Evolutionary conservation across 1,140 invertebrate genomes (phyloP).

Genomic region (Manduca sexta): DNA sequence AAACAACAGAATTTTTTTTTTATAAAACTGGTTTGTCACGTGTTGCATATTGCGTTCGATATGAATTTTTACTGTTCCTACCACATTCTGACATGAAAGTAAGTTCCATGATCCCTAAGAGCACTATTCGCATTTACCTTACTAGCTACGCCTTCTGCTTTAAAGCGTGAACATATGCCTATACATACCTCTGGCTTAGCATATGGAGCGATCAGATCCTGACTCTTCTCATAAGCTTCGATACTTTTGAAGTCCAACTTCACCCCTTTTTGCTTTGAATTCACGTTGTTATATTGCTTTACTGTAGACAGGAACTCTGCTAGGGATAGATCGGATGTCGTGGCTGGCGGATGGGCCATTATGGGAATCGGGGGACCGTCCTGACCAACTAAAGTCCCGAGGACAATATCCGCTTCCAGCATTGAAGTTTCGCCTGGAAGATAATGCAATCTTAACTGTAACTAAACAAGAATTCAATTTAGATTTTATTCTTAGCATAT

Average conservation of each 20-base stretch:
- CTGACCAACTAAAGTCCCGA: constrained; percentile 75
- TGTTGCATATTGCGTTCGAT: too few species aligned
- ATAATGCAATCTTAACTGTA: too few species aligned
- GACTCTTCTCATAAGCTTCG: constrained; percentile 81
- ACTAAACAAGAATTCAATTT: too few species aligned
- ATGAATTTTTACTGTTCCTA: too few species aligned
- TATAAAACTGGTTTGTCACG: too few species aligned
- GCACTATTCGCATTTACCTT: too few species aligned
- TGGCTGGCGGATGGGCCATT: constrained; percentile 89
- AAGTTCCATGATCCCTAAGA: too few species aligned
- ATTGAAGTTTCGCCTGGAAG: constrained; percentile 81
- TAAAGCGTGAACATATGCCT: too few species aligned
- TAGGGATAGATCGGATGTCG: constrained; percentile 83
- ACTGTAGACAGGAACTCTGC: constrained; percentile 81
- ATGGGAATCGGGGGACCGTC: constrained; percentile 77
- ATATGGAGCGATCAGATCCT: constrained; percentile 66
- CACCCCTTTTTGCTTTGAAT: constrained; percentile 76
- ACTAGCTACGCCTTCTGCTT: too few species aligned
- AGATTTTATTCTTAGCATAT: too few species aligned
- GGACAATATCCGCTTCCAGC: constrained; percentile 91
- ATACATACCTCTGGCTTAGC: constrained; percentile 50
- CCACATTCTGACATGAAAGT: too few species aligned
- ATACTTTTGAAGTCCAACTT: constrained; percentile 93
- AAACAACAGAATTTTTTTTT: neutral
- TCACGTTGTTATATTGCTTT: constrained; percentile 64